These are phyloP conservation scores for Pocillopora damicornis DNA, from an alignment of 64 coral and sea anemone genomes.

Conservation along the genomic window DNA sequence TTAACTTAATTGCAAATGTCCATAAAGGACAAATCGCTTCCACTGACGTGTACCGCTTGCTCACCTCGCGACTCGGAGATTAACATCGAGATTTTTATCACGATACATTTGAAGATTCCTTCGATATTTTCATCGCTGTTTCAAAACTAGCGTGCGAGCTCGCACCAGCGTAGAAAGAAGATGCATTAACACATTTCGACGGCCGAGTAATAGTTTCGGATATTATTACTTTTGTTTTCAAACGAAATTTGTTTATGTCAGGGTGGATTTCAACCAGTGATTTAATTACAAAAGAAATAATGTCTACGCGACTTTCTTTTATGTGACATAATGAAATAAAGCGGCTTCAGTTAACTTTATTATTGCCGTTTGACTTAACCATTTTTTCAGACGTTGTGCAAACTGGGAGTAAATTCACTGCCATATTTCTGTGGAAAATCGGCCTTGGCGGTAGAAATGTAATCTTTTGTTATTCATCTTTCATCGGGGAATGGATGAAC, in stretches of 20 bases:
- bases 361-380: neutral
- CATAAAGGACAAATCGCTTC: neutral
- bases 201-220: neutral
- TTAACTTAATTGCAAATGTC: constrained; percentile 35
- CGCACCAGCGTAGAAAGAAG: neutral
- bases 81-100: constrained; percentile 15
- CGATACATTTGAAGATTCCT: constrained; percentile 14
- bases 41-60: neutral
- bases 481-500: neutral
- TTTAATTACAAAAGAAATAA: neutral
- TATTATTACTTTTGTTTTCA: neutral
- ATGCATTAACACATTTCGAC: neutral
- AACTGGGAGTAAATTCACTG: neutral
- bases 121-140: constrained; percentile 11
- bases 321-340: neutral
- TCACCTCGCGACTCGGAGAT: neutral
- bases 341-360: neutral
- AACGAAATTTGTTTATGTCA: neutral
- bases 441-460: neutral
- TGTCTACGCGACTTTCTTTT: neutral
- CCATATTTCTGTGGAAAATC: neutral
- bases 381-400: neutral
- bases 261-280: constrained; percentile 5
- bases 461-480: neutral
- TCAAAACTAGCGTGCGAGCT: neutral